Percentiles rank a stretch among this genome's conserved stretches.
Evolutionary conservation across 92 coral and sea anemone genomes (phyloP).

Genomic region (Plumapathes pennacea): DNA sequence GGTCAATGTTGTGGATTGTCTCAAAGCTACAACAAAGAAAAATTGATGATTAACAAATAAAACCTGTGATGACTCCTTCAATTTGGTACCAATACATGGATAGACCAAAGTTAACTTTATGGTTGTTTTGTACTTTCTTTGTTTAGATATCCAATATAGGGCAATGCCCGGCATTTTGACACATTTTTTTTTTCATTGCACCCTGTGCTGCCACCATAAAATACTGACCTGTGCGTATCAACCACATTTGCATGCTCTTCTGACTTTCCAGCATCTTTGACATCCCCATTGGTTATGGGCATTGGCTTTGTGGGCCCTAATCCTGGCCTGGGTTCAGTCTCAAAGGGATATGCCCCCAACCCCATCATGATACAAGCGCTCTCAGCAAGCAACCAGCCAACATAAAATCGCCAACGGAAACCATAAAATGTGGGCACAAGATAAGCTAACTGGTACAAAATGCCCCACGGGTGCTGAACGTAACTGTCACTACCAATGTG

Average conservation of each 20-base stretch:
- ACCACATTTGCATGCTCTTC: neutral
- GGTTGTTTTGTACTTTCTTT: too few species aligned
- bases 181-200: too few species aligned
- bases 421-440: conserved; percentile 83
- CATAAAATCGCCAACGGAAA: conserved; percentile 93
- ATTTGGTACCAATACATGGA: too few species aligned
- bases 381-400: conserved; percentile 96
- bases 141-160: too few species aligned
- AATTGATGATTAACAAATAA: too few species aligned
- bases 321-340: conserved; percentile 84
- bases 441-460: conserved; percentile 66
- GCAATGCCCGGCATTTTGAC: too few species aligned
- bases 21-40: too few species aligned
- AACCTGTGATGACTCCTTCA: too few species aligned
- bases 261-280: conserved; percentile 25
- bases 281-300: conserved; percentile 36
- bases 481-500: conserved; percentile 66
- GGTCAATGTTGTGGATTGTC: conserved; percentile 80
- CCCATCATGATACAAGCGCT: conserved; percentile 84
- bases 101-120: too few species aligned
- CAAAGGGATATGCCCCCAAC: conserved; percentile 85
- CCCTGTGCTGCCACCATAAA: neutral
- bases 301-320: conserved; percentile 77
- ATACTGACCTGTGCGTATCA: conserved; percentile 55
- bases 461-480: conserved; percentile 84